A percentile compares a stretch with the other conserved stretches of the same genome.
phyloP scores from a whole-genome alignment of 2,888 invertebrate species.

The Cheilosia impressa region DNA sequence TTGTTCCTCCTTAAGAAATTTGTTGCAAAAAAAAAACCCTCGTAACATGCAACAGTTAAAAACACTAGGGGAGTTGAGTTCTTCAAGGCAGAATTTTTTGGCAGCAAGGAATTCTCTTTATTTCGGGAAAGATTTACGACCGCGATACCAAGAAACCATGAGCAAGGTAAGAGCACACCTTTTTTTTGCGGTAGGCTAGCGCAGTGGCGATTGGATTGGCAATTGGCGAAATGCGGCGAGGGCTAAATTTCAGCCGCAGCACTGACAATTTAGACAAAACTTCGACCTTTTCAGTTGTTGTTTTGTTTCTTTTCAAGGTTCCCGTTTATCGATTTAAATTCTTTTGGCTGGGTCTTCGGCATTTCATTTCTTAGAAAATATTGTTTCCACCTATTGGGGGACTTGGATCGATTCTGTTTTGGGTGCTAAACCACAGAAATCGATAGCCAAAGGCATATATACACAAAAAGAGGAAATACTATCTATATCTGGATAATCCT shows the following conservation, averaged over 20 bases:
- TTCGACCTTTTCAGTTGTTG: constrained; percentile 33
- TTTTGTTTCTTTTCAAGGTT: constrained; percentile 62
- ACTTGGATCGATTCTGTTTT: constrained; percentile 55
- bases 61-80: constrained; percentile 67
- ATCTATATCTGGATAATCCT: constrained; percentile 61
- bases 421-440: constrained; percentile 39
- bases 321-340: constrained; percentile 69
- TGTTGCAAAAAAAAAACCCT: constrained; percentile 32
- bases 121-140: constrained; percentile 68
- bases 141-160: constrained; percentile 73
- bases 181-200: constrained; percentile 46
- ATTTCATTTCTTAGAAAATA: constrained; percentile 65
- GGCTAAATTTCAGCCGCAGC: constrained; percentile 12
- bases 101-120: constrained; percentile 59
- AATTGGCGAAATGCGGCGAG: constrained; percentile 34
- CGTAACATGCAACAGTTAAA: constrained; percentile 64
- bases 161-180: constrained; percentile 71
- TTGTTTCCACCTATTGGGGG: constrained; percentile 13
- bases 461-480: constrained; percentile 17
- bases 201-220: constrained; percentile 28
- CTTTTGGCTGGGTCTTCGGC: constrained; percentile 44
- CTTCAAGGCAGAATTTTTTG: constrained; percentile 57
- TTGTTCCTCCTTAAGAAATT: constrained; percentile 15
- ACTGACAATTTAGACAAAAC: constrained; percentile 67
- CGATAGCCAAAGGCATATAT: constrained; percentile 54